These are phyloP conservation scores for Chymomyza caudatula DNA, from an alignment of 2,888 invertebrate genomes.

Conservation along the genomic window DNA sequence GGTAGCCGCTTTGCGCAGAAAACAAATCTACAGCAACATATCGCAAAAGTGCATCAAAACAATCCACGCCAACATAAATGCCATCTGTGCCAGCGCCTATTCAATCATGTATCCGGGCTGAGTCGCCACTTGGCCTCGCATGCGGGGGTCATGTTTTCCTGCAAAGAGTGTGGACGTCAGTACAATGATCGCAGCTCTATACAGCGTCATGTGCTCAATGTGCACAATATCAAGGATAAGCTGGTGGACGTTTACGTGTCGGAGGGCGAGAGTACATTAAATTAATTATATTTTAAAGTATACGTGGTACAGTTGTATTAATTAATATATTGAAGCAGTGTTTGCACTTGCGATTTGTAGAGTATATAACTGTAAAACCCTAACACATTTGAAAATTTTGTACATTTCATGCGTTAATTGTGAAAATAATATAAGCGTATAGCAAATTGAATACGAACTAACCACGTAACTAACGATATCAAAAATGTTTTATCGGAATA, in stretches of 20 bases:
- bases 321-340: too few relatives aligned
- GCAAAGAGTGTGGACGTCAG: conserved; percentile 82
- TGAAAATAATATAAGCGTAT: too few relatives aligned
- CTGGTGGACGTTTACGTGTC: conserved; percentile 7
- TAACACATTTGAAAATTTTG: too few relatives aligned
- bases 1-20: conserved; percentile 86
- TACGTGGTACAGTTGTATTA: too few relatives aligned
- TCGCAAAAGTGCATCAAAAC: conserved; percentile 80
- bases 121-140: conserved; percentile 84
- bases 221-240: conserved; percentile 56
- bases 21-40: conserved; percentile 83
- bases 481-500: too few relatives aligned
- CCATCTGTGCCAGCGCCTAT: conserved; percentile 81
- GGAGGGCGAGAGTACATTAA: conserved; percentile 18
- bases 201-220: conserved; percentile 80
- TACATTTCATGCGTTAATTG: too few relatives aligned
- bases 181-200: conserved; percentile 87
- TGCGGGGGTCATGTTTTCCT: conserved; percentile 82
- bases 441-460: too few relatives aligned
- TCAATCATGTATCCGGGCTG: conserved; percentile 81
- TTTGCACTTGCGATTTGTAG: too few relatives aligned
- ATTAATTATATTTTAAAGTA: neutral
- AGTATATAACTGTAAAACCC: too few relatives aligned
- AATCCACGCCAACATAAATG: conserved; percentile 83
- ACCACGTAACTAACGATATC: too few relatives aligned